phyloP scores from a whole-genome alignment of 2,888 invertebrate species.

The Limnephilus marmoratus region DNA sequence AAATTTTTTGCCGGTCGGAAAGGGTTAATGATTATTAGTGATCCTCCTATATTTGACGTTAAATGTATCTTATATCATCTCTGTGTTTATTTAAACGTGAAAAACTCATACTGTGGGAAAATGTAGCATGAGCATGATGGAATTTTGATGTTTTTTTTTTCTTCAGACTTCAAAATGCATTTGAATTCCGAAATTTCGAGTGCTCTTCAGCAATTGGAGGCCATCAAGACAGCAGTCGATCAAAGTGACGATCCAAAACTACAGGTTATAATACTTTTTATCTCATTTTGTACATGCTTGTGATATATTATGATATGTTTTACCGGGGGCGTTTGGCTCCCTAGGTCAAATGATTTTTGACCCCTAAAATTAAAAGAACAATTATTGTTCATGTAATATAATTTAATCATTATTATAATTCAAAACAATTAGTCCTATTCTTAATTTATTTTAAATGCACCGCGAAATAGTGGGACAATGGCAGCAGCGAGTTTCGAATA shows the following conservation, averaged over 20 bases:
- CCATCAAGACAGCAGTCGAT: constrained; percentile 90
- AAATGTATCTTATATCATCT: not conserved
- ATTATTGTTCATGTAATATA: too few species aligned
- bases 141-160: not conserved
- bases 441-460: too few species aligned
- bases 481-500: too few species aligned
- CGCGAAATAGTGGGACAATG: too few species aligned
- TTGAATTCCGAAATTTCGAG: constrained; percentile 89
- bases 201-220: constrained; percentile 92
- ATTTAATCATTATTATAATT: too few species aligned
- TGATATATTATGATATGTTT: not conserved
- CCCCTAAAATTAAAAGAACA: too few species aligned
- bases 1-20: too few species aligned
- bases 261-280: constrained; percentile 74
- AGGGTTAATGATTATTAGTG: not conserved
- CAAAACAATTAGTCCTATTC: too few species aligned
- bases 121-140: not conserved
- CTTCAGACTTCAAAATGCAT: constrained; percentile 72
- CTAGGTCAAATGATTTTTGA: too few species aligned
- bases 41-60: not conserved
- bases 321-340: too few species aligned
- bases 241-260: constrained; percentile 90
- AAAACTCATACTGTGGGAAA: not conserved
- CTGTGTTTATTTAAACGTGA: not conserved
- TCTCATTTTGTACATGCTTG: constrained; percentile 56